Evolutionary conservation across 30 jellyfish, hydroid and myxozoan species (phyloP).

Genomic region (Catostylus mosaicus): DNA sequence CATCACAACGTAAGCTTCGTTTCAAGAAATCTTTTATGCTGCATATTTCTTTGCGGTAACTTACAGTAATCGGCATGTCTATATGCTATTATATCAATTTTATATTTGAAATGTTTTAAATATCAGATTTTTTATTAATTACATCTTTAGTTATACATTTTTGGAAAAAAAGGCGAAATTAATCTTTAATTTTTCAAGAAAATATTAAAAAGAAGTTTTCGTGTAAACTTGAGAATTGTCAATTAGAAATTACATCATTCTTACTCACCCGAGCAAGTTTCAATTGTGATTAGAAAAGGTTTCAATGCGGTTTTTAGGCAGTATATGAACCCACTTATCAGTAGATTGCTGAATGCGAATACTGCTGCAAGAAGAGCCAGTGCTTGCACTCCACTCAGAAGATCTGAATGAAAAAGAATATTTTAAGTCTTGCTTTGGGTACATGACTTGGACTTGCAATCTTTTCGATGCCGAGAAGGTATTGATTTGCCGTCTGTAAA

Average conservation of each 20-base stretch:
- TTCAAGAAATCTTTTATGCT: too few relatives aligned
- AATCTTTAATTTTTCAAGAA: neutral
- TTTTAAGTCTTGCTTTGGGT: neutral
- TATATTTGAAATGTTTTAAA: neutral
- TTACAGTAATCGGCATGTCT: neutral
- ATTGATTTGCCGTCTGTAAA: too few relatives aligned
- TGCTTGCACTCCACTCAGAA: slow-evolving; percentile 45
- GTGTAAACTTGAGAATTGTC: neutral
- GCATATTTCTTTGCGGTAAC: neutral
- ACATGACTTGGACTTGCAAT: too few relatives aligned
- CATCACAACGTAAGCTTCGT: neutral
- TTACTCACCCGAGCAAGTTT: slow-evolving; percentile 14
- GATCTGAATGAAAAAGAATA: neutral
- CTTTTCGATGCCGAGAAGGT: too few relatives aligned
- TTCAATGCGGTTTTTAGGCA: slow-evolving; percentile 36
- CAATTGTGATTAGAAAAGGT: slow-evolving; percentile 37
- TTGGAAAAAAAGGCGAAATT: neutral
- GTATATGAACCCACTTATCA: slow-evolving; percentile 37
- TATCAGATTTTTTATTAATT: neutral
- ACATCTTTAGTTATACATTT: neutral
- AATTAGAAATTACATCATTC: neutral
- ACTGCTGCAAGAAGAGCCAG: slow-evolving; percentile 23
- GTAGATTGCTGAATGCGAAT: slow-evolving; percentile 42
- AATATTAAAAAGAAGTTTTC: neutral
- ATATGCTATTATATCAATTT: too few relatives aligned